Evolutionary conservation across 1,140 invertebrate genomes (phyloP).

Genomic region (Caenorhabditis brenneri): DNA sequence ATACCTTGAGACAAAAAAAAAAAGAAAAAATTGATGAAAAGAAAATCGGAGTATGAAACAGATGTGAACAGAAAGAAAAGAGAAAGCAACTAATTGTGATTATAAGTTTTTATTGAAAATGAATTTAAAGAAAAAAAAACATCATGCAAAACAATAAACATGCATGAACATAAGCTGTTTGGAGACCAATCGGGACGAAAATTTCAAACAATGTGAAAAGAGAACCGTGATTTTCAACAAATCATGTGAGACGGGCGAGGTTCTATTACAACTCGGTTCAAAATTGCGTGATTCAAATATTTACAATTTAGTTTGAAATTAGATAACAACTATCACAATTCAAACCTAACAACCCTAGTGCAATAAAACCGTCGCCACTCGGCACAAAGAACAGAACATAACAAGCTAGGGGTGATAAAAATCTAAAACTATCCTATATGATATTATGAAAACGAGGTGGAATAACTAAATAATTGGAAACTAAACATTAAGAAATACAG

Average conservation of each 20-base stretch:
- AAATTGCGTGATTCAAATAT: slow-evolving; percentile 22
- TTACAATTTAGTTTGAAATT: neutral
- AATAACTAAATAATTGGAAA: too few relatives aligned
- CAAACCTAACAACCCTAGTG: neutral
- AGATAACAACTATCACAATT: slow-evolving; percentile 4
- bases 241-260: neutral
- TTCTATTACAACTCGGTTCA: neutral
- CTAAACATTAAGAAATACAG: neutral
- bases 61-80: slow-evolving; percentile 8
- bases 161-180: slow-evolving; percentile 19
- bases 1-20: neutral
- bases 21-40: too few relatives aligned
- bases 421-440: neutral
- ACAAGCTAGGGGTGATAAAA: slow-evolving; percentile 8
- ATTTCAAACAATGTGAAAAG: neutral
- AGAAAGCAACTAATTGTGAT: neutral
- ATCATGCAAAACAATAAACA: slow-evolving; percentile 18
- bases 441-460: neutral
- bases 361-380: slow-evolving; percentile 9
- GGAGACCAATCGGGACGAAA: slow-evolving; percentile 27
- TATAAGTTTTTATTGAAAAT: neutral
- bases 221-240: slow-evolving; percentile 40
- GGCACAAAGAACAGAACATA: slow-evolving; percentile 24
- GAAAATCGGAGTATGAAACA: slow-evolving; percentile 9
- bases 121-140: neutral